Evolutionary conservation across 2,797 vertebrate genomes (phyloP).

Genomic region (Acanthurus leucopareius): DNA sequence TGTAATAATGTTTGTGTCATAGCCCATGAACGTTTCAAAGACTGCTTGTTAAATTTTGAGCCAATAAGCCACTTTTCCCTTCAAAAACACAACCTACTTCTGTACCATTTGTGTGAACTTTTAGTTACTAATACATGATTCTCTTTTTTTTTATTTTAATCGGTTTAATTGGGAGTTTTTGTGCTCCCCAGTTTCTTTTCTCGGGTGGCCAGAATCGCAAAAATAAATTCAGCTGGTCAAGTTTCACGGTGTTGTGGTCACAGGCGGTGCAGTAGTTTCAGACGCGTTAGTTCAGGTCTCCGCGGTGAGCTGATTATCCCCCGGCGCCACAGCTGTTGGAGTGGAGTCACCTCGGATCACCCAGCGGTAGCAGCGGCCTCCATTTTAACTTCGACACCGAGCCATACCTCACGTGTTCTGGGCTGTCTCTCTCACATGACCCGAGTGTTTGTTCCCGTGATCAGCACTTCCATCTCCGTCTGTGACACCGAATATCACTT

Average conservation of each 20-base stretch:
- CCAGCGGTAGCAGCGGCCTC: conserved; percentile 70
- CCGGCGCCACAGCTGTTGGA: conserved; percentile 25
- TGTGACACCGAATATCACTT: conserved; percentile 79
- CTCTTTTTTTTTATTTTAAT: neutral
- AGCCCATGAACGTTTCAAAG: neutral
- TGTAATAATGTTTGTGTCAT: neutral
- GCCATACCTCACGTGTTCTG: conserved; percentile 87
- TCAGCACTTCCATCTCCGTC: conserved; percentile 87
- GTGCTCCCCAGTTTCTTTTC: neutral
- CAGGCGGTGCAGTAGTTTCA: neutral
- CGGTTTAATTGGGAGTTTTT: neutral
- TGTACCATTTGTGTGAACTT: neutral
- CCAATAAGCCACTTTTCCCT: neutral
- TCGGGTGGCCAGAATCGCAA: neutral
- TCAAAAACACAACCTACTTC: neutral
- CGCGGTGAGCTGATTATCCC: neutral
- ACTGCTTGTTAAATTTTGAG: too few relatives aligned
- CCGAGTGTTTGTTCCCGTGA: conserved; percentile 97
- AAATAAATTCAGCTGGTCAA: neutral
- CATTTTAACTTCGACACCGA: conserved; percentile 82
- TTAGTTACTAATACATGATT: neutral
- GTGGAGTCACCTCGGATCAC: conserved; percentile 46
- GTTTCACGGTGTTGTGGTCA: neutral
- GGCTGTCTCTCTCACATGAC: conserved; percentile 92
- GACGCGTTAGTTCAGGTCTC: neutral